Base-by-base conservation (phyloP, 1,140 invertebrate genomes). In the Aphis gossypii region DNA sequence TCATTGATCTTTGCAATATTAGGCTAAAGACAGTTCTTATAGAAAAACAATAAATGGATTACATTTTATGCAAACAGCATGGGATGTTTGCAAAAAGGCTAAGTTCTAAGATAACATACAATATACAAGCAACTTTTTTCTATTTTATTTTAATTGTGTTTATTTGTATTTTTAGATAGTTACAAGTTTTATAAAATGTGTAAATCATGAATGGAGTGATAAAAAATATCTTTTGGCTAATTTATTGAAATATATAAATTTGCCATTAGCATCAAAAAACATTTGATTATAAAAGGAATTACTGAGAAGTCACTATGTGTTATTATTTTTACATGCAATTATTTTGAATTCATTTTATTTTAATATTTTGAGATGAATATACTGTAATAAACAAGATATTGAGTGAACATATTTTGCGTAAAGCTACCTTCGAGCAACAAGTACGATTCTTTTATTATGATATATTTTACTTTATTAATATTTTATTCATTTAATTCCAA, bases 181-280 rank as follows among this genome's bases (percentile, higher is more conserved):
- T 95, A 97, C 98, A 95, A 98, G 98, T 95, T 98, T 98, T 0
- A 97, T 98, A 94, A 96, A 96, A 84, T 99, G 98, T 98, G 97
- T 98, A 44, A 97, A 97, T 94, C 96, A 98, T 95, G 97, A 98
- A 95, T 94, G 97, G 1, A 96, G 96, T 41, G 96, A 95, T 93
- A 96, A 98, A 56, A 96, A 97, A 94, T 95, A 96, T 93, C 96
- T 97, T 95, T 96, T 99, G 93, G 96, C 97, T 30, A 96, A 97
- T 94, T 95, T 99, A 94, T 98, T 99, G 97, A 98, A 99, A 96
- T 97, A 99, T 95, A 98, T 99, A 38, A 96, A 98, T 68, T 96
- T 99, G 94, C 98, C 98, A 51, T 96, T 99, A 90, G 96, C 99
- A 93, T 97, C 98, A 83, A 97, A 83, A 97, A 98, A 95, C 98